Conservation (phyloP, 2,113 vertebrate genomes). For the Athene cunicularia region DNA sequence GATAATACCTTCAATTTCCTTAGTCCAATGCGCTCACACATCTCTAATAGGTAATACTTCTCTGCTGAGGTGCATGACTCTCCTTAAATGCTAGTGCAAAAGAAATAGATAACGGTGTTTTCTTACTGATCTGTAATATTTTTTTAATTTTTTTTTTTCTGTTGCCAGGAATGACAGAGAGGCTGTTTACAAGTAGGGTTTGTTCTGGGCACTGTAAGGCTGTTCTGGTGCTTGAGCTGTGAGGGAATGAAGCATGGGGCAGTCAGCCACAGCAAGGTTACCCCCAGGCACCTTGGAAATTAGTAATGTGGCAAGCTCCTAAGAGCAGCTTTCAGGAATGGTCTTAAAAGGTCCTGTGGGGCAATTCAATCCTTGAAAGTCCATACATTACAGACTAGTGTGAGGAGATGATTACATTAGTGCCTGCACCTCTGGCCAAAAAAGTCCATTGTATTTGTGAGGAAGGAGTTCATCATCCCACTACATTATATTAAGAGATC, state of each 20-base stretch:
- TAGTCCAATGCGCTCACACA: neutral
- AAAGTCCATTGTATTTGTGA: neutral
- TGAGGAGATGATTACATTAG: neutral
- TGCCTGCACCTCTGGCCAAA: neutral
- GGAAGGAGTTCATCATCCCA: neutral
- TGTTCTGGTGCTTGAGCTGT: neutral
- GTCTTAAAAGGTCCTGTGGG: neutral
- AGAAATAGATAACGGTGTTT: neutral
- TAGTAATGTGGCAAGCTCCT: neutral
- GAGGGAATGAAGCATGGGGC: accelerated
- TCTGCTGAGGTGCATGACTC: neutral
- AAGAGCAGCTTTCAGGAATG: neutral
- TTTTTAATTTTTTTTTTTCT: neutral
- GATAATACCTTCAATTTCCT: neutral
- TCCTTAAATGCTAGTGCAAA: neutral
- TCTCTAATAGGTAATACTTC: neutral
- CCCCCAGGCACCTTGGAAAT: accelerated
- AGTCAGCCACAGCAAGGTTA: neutral
- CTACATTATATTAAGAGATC: neutral
- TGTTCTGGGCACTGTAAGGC: accelerated
- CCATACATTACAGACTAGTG: neutral
- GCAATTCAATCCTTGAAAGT: neutral
- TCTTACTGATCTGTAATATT: neutral
- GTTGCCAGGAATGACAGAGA: neutral
- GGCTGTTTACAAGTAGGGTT: neutral